Percentiles rank a stretch among this genome's conserved stretches.
Conservation (phyloP, 2,888 invertebrate species). For the Drosophila trichaetosa region DNA sequence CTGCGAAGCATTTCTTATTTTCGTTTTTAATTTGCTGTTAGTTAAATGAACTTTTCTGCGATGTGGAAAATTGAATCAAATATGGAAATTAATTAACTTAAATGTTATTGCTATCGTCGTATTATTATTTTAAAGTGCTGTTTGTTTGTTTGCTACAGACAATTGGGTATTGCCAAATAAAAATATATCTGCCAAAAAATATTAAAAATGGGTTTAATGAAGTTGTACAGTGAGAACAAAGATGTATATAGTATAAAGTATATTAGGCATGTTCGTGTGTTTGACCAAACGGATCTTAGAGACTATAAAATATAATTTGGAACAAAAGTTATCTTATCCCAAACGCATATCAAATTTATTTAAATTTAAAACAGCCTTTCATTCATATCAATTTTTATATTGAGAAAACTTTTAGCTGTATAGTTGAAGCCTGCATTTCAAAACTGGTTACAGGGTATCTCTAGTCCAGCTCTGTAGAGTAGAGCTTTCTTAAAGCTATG, state of each 20-base stretch:
- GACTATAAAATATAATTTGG: neutral
- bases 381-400: neutral
- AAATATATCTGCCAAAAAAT: neutral
- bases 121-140: slow-evolving; percentile 23
- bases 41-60: slow-evolving; percentile 41
- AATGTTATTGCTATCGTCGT: slow-evolving; percentile 35
- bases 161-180: slow-evolving; percentile 12
- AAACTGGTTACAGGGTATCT: neutral
- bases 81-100: slow-evolving; percentile 47
- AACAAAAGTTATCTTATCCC: neutral
- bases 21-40: slow-evolving; percentile 33
- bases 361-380: neutral
- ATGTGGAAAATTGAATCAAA: slow-evolving; percentile 53
- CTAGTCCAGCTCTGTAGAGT: neutral
- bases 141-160: slow-evolving; percentile 13
- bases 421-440: neutral
- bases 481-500: slow-evolving; percentile 17
- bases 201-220: neutral
- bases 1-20: slow-evolving; percentile 18
- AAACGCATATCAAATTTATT: neutral
- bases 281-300: neutral
- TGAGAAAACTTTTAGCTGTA: neutral
- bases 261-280: neutral
- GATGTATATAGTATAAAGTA: neutral
- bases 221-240: neutral